Conservation (phyloP, 1,140 invertebrate genomes). For the Aphidius ervi region DNA sequence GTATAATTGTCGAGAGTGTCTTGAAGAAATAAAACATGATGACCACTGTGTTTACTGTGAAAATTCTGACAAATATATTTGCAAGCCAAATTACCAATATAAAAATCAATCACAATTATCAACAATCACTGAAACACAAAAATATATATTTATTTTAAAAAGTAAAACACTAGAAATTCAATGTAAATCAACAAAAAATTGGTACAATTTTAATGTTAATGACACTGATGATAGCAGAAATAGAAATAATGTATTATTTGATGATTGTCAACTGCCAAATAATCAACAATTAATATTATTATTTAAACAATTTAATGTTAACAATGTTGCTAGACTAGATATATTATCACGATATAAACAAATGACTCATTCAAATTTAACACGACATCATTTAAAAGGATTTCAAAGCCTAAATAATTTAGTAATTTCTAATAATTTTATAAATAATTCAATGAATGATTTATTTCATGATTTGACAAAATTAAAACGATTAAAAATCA, state of each 20-base stretch:
- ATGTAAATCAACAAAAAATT: no score
- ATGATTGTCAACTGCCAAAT: constrained; percentile 34
- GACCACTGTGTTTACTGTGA: no score
- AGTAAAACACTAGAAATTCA: no score
- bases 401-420: constrained; percentile 52
- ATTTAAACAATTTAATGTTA: constrained; percentile 39
- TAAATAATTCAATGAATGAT: constrained; percentile 57
- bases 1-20: no score
- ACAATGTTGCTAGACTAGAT: constrained; percentile 45
- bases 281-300: constrained; percentile 33
- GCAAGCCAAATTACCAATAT: no score
- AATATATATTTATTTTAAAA: no score
- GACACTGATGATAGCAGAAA: not conserved
- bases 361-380: constrained; percentile 50
- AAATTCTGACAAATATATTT: no score
- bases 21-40: no score
- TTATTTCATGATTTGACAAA: constrained; percentile 57
- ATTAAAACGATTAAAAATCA: constrained; percentile 58
- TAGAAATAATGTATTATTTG: constrained; percentile 23
- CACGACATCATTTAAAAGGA: constrained; percentile 52
- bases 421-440: constrained; percentile 49
- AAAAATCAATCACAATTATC: no score
- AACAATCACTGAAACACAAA: no score
- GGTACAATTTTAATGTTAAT: no score
- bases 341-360: constrained; percentile 43